Conservation (phyloP, 2,888 invertebrate species). For the Microctonus hyperodae region DNA sequence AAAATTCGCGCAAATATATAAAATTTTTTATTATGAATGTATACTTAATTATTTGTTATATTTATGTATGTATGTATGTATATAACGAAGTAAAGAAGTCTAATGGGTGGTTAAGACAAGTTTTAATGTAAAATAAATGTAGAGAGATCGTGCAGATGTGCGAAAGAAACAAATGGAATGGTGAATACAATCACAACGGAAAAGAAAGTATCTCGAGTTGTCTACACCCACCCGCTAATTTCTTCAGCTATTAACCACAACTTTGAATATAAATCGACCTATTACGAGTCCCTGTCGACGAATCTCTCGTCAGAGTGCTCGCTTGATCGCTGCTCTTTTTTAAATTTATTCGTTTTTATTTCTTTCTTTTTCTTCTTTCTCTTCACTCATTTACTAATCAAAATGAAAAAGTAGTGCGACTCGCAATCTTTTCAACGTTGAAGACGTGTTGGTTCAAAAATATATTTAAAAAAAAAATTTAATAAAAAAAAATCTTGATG, state of each 20-base stretch:
- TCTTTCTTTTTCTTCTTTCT: constrained; percentile 25
- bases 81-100: background rate
- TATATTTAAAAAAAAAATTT: background rate
- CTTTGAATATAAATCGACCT: constrained; percentile 57
- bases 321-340: background rate
- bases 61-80: too few species aligned
- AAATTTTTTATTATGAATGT: too few species aligned
- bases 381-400: constrained; percentile 40
- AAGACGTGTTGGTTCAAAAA: background rate
- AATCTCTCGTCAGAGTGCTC: constrained; percentile 29
- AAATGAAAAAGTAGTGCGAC: constrained; percentile 37
- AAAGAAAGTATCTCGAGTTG: constrained; percentile 37
- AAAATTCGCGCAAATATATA: too few species aligned
- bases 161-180: constrained; percentile 19
- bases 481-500: background rate
- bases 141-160: background rate
- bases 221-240: constrained; percentile 55
- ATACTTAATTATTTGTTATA: too few species aligned
- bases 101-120: background rate
- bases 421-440: constrained; percentile 34
- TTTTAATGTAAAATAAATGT: background rate
- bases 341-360: background rate
- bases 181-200: constrained; percentile 36
- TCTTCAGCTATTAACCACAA: constrained; percentile 53
- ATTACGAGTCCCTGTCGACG: constrained; percentile 44